Conservation (phyloP, 2,888 invertebrate species). For the Amaurobius ferox region DNA sequence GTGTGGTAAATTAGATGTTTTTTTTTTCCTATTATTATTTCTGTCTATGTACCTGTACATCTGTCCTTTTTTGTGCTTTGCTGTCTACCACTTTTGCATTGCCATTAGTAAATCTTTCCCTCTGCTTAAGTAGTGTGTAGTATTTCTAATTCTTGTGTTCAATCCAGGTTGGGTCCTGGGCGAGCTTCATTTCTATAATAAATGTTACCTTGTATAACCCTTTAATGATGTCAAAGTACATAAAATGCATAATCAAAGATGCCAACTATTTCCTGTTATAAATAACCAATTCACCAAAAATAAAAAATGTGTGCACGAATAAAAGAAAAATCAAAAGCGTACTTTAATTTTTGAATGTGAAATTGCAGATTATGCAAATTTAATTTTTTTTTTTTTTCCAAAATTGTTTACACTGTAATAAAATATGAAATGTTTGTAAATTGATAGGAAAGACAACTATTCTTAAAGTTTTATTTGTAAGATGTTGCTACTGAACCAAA, state of each 20-base stretch:
- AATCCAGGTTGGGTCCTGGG: slow-evolving; percentile 7
- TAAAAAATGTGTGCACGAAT: too few relatives aligned
- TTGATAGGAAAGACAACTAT: too few relatives aligned
- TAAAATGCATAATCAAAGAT: slow-evolving; percentile 1
- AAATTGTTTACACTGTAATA: too few relatives aligned
- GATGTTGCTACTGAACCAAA: too few relatives aligned
- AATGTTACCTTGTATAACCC: slow-evolving; percentile 41
- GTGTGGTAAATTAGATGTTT: neutral
- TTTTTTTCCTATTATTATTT: neutral
- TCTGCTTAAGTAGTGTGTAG: slow-evolving; percentile 63
- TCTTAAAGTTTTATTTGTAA: too few relatives aligned
- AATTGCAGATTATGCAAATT: too few relatives aligned
- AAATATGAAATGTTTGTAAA: too few relatives aligned
- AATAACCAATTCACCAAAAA: too few relatives aligned
- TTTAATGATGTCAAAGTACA: slow-evolving; percentile 61
- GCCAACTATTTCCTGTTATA: too few relatives aligned
- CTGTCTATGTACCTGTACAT: slow-evolving; percentile 31
- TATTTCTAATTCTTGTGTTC: slow-evolving; percentile 27
- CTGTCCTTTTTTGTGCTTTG: slow-evolving; percentile 45
- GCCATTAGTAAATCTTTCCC: slow-evolving; percentile 47
- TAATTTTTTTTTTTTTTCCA: too few relatives aligned
- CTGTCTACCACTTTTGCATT: slow-evolving; percentile 51
- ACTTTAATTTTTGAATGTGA: too few relatives aligned
- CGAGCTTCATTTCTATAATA: slow-evolving; percentile 59
- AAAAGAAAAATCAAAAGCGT: too few relatives aligned